A percentile compares a stretch with the other conserved stretches of the same genome.
Evolutionary conservation across 2,113 vertebrate species (phyloP).

Genomic region (Chionis minor): DNA sequence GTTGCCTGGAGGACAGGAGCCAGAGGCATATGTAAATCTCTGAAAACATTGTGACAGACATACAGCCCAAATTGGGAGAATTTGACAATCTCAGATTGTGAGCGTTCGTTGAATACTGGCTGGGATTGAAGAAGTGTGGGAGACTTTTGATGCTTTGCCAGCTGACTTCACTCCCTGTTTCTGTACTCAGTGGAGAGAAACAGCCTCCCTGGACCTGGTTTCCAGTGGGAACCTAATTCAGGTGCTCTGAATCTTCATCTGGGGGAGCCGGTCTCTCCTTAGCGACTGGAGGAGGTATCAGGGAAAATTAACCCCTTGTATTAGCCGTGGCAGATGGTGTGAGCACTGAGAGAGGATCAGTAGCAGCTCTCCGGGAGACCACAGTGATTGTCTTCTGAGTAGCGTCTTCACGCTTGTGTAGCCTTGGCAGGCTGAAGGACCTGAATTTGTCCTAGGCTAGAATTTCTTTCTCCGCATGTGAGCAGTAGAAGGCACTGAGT

Average conservation of each 20-base stretch:
- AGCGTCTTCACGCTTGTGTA: background rate
- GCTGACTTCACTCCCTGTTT: background rate
- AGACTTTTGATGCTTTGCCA: background rate
- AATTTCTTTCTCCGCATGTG: background rate
- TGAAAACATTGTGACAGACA: background rate
- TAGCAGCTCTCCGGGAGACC: background rate
- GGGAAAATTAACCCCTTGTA: background rate
- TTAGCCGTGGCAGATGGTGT: fast-evolving
- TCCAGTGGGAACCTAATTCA: background rate
- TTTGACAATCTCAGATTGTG: background rate
- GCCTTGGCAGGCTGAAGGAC: background rate
- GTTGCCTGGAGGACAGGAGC: background rate
- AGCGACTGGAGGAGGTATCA: background rate
- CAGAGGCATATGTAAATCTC: background rate
- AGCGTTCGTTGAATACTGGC: background rate
- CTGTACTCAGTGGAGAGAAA: background rate
- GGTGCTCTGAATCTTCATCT: background rate
- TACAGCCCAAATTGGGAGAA: background rate
- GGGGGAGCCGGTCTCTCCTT: background rate
- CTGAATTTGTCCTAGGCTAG: background rate
- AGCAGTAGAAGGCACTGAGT: background rate
- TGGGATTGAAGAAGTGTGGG: background rate
- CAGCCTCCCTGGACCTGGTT: fast-evolving
- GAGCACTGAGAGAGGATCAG: background rate
- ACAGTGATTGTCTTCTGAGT: background rate